These are phyloP conservation scores for Pluvialis apricaria DNA, from an alignment of 2,113 vertebrate species.

Conservation along the genomic window DNA sequence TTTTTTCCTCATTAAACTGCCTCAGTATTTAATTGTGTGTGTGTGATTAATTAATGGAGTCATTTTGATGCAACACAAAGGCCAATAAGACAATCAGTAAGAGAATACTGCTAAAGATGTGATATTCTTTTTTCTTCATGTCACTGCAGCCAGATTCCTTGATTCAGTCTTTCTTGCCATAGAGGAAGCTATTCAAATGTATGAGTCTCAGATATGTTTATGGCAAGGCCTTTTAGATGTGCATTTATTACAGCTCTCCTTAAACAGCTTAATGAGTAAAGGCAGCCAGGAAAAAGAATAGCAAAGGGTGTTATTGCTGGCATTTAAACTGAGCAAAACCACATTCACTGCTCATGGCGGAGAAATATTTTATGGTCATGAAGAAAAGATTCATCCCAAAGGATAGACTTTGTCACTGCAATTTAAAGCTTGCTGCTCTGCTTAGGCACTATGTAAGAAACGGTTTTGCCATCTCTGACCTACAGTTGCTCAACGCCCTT, in stretches of 20 bases:
- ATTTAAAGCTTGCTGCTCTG: background rate
- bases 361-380: background rate
- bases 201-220: background rate
- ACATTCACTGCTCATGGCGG: background rate
- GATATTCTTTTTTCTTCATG: background rate
- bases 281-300: background rate
- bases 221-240: background rate
- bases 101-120: background rate
- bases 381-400: background rate
- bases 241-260: background rate
- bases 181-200: background rate
- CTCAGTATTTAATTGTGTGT: background rate
- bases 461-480: background rate
- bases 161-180: background rate
- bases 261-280: slow-evolving; percentile 26
- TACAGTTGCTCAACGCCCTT: background rate
- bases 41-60: background rate
- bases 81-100: background rate
- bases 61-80: background rate
- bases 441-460: background rate
- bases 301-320: background rate
- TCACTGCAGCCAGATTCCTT: background rate
- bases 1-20: background rate
- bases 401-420: background rate
- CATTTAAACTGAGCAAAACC: background rate